phyloP scores from a whole-genome alignment of 2,888 invertebrate species.

The Atethmia centrago region DNA sequence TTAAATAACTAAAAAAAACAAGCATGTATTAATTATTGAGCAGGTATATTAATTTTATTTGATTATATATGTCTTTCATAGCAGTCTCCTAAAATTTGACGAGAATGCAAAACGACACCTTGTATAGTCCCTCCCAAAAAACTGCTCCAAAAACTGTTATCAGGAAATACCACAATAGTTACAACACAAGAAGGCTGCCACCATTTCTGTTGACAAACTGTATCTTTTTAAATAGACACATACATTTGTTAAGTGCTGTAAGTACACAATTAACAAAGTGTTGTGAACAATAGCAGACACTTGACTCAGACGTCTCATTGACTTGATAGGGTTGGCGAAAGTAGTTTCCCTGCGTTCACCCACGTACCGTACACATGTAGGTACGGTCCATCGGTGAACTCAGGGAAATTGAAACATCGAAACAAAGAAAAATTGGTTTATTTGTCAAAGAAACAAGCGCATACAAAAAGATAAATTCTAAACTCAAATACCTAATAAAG shows the following conservation, averaged over 20 bases:
- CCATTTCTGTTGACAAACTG: conserved; percentile 20
- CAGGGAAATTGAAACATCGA: not conserved
- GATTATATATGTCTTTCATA: too few relatives aligned
- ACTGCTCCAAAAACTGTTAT: not conserved
- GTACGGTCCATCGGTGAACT: not conserved
- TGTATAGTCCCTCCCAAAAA: not conserved
- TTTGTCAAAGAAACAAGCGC: too few relatives aligned
- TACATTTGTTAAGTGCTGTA: conserved; percentile 1
- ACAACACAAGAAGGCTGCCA: not conserved
- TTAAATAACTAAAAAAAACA: too few relatives aligned
- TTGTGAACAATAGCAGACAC: conserved; percentile 49
- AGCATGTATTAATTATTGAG: too few relatives aligned
- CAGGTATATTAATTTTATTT: too few relatives aligned
- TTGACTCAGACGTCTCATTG: conserved; percentile 47
- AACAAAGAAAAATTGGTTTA: not conserved
- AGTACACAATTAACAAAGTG: conserved; percentile 53
- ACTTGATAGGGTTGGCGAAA: conserved; percentile 38
- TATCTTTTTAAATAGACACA: conserved; percentile 20
- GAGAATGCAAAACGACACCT: too few relatives aligned
- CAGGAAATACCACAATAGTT: not conserved
- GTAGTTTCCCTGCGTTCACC: not conserved
- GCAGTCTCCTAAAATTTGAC: too few relatives aligned
- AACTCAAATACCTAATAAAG: too few relatives aligned
- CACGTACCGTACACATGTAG: too few relatives aligned
- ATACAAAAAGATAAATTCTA: too few relatives aligned